These are phyloP conservation scores for Yoshiicerus persimilis DNA, from an alignment of 1,140 invertebrate species.

Conservation along the genomic window DNA sequence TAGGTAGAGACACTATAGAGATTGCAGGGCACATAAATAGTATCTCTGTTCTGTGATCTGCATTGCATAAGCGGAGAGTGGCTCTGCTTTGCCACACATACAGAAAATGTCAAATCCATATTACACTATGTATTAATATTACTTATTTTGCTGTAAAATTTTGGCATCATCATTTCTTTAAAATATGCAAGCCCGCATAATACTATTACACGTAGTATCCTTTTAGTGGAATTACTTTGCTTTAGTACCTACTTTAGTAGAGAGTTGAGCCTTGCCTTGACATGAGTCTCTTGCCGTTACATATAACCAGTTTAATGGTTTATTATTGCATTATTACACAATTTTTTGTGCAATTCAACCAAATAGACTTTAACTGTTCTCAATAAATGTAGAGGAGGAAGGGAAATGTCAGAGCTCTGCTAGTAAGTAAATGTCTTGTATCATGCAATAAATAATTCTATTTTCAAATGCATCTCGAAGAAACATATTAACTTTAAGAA, in stretches of 20 bases:
- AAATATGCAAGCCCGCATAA: background rate
- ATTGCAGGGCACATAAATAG: too few relatives aligned
- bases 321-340: background rate
- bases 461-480: slow-evolving; percentile 2
- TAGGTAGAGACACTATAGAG: too few relatives aligned
- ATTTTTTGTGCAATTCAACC: background rate
- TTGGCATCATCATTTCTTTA: background rate
- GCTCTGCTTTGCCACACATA: background rate
- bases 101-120: background rate
- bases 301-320: background rate
- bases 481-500: slow-evolving; percentile 21
- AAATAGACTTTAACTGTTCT: background rate
- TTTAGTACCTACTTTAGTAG: background rate
- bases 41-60: background rate
- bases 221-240: background rate
- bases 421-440: background rate
- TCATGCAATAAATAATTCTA: background rate
- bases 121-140: background rate
- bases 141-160: background rate
- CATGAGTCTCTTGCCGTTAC: background rate
- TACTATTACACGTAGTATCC: background rate
- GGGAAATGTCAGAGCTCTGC: background rate
- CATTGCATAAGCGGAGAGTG: background rate
- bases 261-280: background rate
- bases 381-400: background rate